These are phyloP conservation scores for Ammospiza maritima DNA, from an alignment of 2,797 vertebrate genomes.

Conservation along the genomic window DNA sequence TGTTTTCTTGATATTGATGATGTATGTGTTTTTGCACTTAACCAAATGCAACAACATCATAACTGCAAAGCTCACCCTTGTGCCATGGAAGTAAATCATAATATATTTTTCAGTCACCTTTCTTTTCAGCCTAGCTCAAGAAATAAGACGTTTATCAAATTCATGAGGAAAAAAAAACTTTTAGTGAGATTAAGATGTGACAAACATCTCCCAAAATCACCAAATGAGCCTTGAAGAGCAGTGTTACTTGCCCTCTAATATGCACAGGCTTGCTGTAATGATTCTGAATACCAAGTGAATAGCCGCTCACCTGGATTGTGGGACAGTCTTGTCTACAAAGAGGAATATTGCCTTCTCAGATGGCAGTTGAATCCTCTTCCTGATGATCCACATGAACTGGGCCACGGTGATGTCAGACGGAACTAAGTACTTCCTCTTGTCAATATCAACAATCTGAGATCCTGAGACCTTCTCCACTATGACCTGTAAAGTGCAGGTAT, in stretches of 20 bases:
- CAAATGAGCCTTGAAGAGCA: not conserved
- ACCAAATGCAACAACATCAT: accelerated
- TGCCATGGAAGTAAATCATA: not conserved
- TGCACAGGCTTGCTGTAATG: not conserved
- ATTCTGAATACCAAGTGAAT: not conserved
- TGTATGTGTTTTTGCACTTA: not conserved
- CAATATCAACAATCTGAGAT: slow-evolving; percentile 97
- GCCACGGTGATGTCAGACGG: slow-evolving; percentile 98
- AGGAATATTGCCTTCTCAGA: slow-evolving; percentile 99
- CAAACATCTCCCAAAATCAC: not conserved
- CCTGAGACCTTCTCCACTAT: slow-evolving; percentile 98
- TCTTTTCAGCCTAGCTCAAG: not conserved
- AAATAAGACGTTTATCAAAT: not conserved
- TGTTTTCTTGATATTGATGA: not conserved
- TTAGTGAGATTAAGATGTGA: not conserved
- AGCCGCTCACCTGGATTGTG: slow-evolving; percentile 92
- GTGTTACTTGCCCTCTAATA: not conserved
- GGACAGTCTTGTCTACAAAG: slow-evolving; percentile 98
- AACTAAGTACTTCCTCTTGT: slow-evolving; percentile 99
- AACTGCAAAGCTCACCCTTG: not conserved
- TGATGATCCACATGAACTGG: slow-evolving; percentile 99
- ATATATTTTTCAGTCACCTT: not conserved
- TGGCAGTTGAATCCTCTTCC: slow-evolving; percentile 98
- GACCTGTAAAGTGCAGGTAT: slow-evolving; percentile 79
- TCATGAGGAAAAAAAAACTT: not conserved